A percentile compares a stretch with the other conserved stretches of the same genome.
Evolutionary conservation across 2,797 vertebrate species (phyloP).

Genomic region (Brachymystax lenok): DNA sequence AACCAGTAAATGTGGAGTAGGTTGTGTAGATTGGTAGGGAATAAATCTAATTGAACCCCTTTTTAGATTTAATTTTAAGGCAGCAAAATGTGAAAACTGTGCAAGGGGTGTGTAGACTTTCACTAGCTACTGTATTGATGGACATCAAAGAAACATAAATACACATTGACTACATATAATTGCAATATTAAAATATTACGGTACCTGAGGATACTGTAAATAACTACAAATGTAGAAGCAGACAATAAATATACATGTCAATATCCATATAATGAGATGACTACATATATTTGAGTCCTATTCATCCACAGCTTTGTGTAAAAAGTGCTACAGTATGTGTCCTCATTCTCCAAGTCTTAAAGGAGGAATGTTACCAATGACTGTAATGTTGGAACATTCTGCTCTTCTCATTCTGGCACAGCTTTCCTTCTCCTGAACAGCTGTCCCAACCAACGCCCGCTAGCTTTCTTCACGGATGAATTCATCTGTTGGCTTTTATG

Average conservation of each 20-base stretch:
- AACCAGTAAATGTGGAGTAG: no score
- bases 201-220: constrained; percentile 17
- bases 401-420: constrained; percentile 24
- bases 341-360: background rate
- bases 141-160: background rate
- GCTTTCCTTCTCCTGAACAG: constrained; percentile 62
- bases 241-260: constrained; percentile 33
- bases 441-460: constrained; percentile 52
- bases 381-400: background rate
- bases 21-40: no score
- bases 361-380: background rate
- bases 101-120: background rate
- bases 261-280: background rate
- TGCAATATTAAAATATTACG: no score
- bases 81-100: no score
- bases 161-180: no score
- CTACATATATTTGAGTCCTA: background rate
- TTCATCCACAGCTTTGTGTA: background rate
- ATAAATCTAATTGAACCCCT: no score
- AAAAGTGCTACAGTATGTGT: background rate
- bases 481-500: constrained; percentile 61
- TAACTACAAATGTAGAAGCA: constrained; percentile 18
- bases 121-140: background rate
- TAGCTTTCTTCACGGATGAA: constrained; percentile 41
- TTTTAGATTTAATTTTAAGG: no score